Evolutionary conservation across 2,113 vertebrate genomes (phyloP), one percentile per base, ranked within the genome.

Genomic region (Pomatostomus ruficeps): DNA sequence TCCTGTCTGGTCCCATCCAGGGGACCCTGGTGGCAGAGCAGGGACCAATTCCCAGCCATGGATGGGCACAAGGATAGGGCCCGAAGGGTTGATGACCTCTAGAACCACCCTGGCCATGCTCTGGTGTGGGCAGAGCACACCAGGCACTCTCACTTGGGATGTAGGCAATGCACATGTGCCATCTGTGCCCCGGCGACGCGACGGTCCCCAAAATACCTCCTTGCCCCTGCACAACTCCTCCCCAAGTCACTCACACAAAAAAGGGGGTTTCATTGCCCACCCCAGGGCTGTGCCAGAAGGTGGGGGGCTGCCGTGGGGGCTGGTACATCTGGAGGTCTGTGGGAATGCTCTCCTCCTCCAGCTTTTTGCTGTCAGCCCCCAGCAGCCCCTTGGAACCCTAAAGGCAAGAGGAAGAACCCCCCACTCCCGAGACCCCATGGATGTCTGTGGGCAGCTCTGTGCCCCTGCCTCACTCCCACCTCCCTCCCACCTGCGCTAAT

Each of bases 161-260:
- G 19, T 59, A 38, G 61, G 17, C 0, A 10, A n/a, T 45, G 43
- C 38, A 33, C 6, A 0, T 4, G 38, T 6, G 6, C 3, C 3
- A 16, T 18, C 62, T 38, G 48, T 59, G 62, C 43, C 71, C 57
- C 2, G 6, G 58, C 43, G 40, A 38, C 31, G 25, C 0, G 2
- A 16, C 1, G 21, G 49, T 43, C 54, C 72, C 71, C 87, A 42
- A 55, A 82, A 71, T 2, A 0, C 38, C 70, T 35, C 71, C 38
- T 55, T 73, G 70, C 22, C 42, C 5, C 1, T 45, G 43, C 48
- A 45, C 2, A 0, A 12, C 76, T 80, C 66, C 65, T 59, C 40
- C 73, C n/a, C 51, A 14, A 31, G 52, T 40, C 3, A 0, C n/a
- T 73, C 72, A 79, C 79, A 54, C 1, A 1, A 8, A 8, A 48